Conservation (phyloP, 2,113 vertebrate species). For the Prietella phreatophila region DNA sequence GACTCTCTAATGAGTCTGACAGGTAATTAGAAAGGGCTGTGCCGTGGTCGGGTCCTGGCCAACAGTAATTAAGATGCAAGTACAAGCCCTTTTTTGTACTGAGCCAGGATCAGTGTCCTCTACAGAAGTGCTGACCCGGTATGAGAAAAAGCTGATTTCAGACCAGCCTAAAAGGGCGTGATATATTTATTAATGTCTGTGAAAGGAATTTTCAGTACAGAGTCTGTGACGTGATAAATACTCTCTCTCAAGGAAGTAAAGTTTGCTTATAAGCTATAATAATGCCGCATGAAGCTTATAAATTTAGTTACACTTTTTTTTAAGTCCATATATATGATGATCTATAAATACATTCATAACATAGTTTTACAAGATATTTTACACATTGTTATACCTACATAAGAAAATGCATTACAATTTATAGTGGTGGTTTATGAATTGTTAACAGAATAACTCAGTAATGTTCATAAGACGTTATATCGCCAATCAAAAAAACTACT, state of each 20-base stretch:
- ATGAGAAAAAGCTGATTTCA: background rate
- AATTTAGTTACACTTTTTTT: background rate
- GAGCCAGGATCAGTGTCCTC: background rate
- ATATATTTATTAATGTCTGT: background rate
- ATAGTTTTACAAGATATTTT: background rate
- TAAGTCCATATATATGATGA: background rate
- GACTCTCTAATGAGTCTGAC: conserved; percentile 52
- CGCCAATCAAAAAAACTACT: background rate
- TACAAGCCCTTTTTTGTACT: background rate
- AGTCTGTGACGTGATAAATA: background rate
- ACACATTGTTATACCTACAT: background rate
- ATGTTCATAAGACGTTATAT: background rate
- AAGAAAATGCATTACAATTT: background rate
- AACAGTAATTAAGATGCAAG: conserved; percentile 49
- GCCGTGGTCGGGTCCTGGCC: background rate
- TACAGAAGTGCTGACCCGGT: background rate
- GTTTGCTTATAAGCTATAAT: background rate
- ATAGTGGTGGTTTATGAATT: background rate
- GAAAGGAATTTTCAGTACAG: background rate
- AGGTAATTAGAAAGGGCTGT: conserved; percentile 55
- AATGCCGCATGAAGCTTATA: background rate
- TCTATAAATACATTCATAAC: background rate
- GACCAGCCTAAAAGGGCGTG: background rate
- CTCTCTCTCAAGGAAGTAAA: background rate
- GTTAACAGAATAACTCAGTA: background rate